Conservation (phyloP, 2,797 vertebrate species). For the Acipenser oxyrinchus region DNA sequence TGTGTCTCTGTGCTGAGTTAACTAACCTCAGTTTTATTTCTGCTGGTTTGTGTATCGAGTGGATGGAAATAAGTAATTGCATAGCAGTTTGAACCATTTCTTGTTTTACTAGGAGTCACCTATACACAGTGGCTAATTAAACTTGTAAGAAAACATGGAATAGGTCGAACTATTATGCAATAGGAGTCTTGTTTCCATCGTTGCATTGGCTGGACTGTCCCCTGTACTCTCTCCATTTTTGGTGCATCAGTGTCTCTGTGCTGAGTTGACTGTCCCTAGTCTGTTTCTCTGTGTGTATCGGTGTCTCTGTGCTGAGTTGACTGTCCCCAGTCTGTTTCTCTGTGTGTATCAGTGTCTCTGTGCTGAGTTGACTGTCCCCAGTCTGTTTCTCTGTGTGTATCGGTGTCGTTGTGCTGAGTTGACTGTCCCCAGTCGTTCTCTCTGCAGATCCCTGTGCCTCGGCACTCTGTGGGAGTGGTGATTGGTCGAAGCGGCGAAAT, state of each 20-base stretch:
- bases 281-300: neutral
- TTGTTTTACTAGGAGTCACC: too few relatives aligned
- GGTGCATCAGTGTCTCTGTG: neutral
- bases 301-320: neutral
- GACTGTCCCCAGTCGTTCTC: neutral
- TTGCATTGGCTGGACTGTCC: neutral
- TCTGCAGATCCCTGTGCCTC: slow-evolving; percentile 79
- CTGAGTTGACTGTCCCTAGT: neutral
- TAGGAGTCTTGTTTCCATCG: neutral
- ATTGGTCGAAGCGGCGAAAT: slow-evolving; percentile 89
- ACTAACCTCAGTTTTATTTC: neutral
- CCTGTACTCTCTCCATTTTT: neutral
- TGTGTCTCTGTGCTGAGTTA: neutral
- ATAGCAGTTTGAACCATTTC: too few relatives aligned
- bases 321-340: neutral
- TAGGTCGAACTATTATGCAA: too few relatives aligned
- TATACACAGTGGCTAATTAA: too few relatives aligned
- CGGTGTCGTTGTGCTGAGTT: neutral
- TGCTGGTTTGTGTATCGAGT: too few relatives aligned
- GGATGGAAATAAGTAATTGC: too few relatives aligned
- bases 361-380: neutral
- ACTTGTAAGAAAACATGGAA: too few relatives aligned
- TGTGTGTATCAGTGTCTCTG: neutral
- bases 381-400: neutral
- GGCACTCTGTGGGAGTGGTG: slow-evolving; percentile 89